Percentiles rank a stretch among this genome's conserved stretches.
These are phyloP conservation scores for Polydrusus cervinus DNA, from an alignment of 2,888 invertebrate species.

Conservation along the genomic window DNA sequence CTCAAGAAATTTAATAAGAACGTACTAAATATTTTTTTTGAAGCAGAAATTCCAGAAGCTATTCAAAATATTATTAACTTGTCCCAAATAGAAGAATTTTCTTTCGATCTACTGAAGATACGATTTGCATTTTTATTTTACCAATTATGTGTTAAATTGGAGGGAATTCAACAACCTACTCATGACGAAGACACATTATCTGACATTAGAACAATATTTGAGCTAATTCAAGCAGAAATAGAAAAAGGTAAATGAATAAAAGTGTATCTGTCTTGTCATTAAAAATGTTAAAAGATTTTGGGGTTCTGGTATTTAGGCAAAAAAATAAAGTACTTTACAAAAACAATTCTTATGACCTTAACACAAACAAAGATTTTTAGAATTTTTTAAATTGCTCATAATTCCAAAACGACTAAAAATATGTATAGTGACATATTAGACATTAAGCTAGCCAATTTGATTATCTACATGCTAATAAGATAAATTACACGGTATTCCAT, in stretches of 20 bases:
- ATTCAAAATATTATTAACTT: slow-evolving; percentile 18
- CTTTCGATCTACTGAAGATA: slow-evolving; percentile 25
- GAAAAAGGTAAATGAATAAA: slow-evolving; percentile 28
- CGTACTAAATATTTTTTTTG: slow-evolving; percentile 15
- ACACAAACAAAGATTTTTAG: too few relatives aligned
- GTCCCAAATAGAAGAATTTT: slow-evolving; percentile 30
- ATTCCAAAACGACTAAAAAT: too few relatives aligned
- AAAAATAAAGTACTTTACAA: too few relatives aligned
- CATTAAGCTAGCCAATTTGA: too few relatives aligned
- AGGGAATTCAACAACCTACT: background rate
- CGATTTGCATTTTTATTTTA: slow-evolving; percentile 24
- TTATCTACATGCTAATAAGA: too few relatives aligned
- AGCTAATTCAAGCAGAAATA: slow-evolving; percentile 24
- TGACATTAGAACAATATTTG: slow-evolving; percentile 17
- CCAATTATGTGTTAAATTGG: slow-evolving; percentile 16
- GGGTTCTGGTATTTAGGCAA: too few relatives aligned
- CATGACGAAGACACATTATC: slow-evolving; percentile 5
- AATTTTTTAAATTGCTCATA: too few relatives aligned
- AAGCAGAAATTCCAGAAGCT: slow-evolving; percentile 12
- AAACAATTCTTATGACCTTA: too few relatives aligned
- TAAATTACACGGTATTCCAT: too few relatives aligned
- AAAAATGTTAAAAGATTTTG: too few relatives aligned
- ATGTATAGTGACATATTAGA: too few relatives aligned
- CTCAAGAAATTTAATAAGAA: slow-evolving; percentile 16
- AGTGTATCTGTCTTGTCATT: too few relatives aligned